These are phyloP conservation scores for Pluvialis apricaria DNA, from an alignment of 2,113 vertebrate genomes.

Conservation along the genomic window DNA sequence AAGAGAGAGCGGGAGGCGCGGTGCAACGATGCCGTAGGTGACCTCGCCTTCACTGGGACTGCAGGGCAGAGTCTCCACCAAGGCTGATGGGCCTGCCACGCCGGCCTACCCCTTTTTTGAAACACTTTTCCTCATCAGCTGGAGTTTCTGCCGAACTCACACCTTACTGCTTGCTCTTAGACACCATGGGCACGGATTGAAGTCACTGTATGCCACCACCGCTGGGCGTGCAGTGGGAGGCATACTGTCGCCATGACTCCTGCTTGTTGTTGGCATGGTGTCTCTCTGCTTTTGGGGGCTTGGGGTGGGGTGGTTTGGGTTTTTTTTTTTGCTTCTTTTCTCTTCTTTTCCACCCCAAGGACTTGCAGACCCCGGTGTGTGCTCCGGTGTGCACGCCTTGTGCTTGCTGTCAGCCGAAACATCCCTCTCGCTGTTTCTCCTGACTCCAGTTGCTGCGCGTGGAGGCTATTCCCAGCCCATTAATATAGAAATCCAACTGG, in stretches of 20 bases:
- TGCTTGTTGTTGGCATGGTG: neutral
- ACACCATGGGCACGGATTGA: neutral
- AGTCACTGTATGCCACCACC: neutral
- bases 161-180: neutral
- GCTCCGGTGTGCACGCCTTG: neutral
- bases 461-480: conserved; percentile 24
- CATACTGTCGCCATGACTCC: neutral
- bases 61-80: neutral
- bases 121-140: neutral
- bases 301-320: neutral
- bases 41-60: accelerated
- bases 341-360: neutral
- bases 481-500: conserved; percentile 21
- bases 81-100: neutral
- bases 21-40: neutral
- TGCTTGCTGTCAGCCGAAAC: neutral
- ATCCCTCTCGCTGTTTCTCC: neutral
- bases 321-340: neutral
- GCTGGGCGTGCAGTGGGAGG: neutral
- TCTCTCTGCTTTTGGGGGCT: neutral
- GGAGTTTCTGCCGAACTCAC: neutral
- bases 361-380: neutral
- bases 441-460: neutral
- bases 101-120: neutral
- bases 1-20: neutral